Percentiles rank a stretch among this genome's conserved stretches.
Evolutionary conservation across 2,888 invertebrate species (phyloP).

Genomic region (Oscheius onirici): DNA sequence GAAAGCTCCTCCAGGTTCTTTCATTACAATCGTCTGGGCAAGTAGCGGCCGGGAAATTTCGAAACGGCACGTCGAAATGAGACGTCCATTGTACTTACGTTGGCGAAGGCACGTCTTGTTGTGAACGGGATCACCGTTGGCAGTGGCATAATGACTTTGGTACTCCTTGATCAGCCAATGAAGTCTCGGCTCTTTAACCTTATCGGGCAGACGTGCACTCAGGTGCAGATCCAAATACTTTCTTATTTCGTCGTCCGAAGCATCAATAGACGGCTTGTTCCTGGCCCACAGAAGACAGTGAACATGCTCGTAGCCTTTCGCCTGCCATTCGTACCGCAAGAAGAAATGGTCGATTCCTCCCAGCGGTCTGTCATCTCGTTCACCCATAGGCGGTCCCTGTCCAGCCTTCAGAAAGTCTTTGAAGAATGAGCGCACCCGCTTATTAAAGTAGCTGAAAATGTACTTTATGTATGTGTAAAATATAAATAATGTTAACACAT

Average conservation of each 20-base stretch:
- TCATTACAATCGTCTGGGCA: neutral
- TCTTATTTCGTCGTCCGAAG: neutral
- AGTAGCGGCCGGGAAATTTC: neutral
- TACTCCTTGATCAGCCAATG: neutral
- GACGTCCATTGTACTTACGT: neutral
- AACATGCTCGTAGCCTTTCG: neutral
- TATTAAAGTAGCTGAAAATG: neutral
- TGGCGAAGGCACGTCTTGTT: neutral
- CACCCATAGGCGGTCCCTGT: neutral
- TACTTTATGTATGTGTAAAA: too few relatives aligned
- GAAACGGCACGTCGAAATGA: neutral
- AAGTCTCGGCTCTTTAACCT: neutral
- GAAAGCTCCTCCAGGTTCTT: too few relatives aligned
- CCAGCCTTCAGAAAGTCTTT: neutral
- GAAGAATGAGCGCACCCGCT: neutral
- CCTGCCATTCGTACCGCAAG: neutral
- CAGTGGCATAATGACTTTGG: neutral
- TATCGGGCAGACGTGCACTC: conserved; percentile 1
- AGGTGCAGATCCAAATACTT: neutral
- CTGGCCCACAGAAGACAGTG: neutral
- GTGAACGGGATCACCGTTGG: too few relatives aligned
- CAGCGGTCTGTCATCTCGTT: neutral
- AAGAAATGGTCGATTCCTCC: conserved; percentile 1
- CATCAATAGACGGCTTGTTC: neutral
- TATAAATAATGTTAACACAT: too few relatives aligned